Evolutionary conservation across 2,888 invertebrate genomes (phyloP).

Genomic region (Limnephilus auricula): DNA sequence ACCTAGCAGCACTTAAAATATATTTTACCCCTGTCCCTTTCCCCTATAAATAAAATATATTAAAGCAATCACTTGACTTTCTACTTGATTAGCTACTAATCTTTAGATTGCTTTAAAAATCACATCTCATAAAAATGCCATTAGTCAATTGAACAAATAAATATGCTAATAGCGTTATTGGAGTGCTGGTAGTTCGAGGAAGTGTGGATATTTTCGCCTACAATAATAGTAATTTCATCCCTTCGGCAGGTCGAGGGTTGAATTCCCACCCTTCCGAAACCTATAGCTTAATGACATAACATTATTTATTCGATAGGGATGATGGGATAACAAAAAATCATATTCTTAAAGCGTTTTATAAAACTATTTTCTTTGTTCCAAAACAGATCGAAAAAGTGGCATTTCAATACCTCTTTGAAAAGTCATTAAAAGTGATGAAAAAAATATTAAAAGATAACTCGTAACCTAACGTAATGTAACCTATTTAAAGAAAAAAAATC

Average conservation of each 20-base stretch:
- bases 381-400: too few species aligned
- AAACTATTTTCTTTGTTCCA: neutral
- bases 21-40: neutral
- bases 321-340: neutral
- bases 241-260: neutral
- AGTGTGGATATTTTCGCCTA: slow-evolving; percentile 37
- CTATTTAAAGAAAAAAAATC: too few species aligned
- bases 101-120: slow-evolving; percentile 29
- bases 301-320: neutral
- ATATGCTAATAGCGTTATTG: slow-evolving; percentile 8
- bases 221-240: slow-evolving; percentile 21
- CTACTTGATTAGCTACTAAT: slow-evolving; percentile 32
- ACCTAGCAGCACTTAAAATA: too few species aligned
- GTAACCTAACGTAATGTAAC: too few species aligned
- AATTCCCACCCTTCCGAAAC: neutral
- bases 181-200: neutral
- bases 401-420: too few species aligned
- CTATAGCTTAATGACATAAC: neutral
- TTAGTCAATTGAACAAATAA: slow-evolving; percentile 32
- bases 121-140: slow-evolving; percentile 39
- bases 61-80: neutral
- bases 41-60: neutral
- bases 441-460: too few species aligned
- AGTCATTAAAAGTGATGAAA: too few species aligned
- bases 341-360: neutral